phyloP scores from a whole-genome alignment of 2,113 vertebrate genomes.

The Saguinus imperator region DNA sequence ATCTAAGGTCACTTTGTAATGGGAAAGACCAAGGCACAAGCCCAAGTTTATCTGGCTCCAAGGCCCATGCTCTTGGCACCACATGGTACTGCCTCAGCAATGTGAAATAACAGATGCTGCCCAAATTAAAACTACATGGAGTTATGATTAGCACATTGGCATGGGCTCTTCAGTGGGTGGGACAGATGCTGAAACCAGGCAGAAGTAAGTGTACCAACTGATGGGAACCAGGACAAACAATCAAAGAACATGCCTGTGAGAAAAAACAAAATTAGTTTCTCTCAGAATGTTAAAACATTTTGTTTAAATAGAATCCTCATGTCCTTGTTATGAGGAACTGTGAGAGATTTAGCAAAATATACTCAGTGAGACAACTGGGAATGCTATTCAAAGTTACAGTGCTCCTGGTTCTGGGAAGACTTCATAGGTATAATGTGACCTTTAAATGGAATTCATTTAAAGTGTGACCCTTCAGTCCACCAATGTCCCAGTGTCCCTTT shows the following conservation, averaged over 20 bases:
- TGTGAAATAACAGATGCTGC: slow-evolving; percentile 41
- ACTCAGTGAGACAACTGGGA: not conserved
- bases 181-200: slow-evolving; percentile 16
- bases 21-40: not conserved
- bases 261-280: not conserved
- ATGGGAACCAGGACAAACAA: slow-evolving; percentile 43
- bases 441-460: slow-evolving; percentile 16
- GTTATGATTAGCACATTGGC: slow-evolving; percentile 15
- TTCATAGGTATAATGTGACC: not conserved
- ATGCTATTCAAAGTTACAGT: not conserved
- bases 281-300: slow-evolving; percentile 36
- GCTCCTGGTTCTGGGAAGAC: not conserved
- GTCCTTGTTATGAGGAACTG: not conserved
- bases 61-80: not conserved
- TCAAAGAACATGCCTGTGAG: not conserved
- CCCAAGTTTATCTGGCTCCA: not conserved
- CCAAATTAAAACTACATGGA: slow-evolving; percentile 38
- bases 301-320: slow-evolving; percentile 10
- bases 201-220: slow-evolving; percentile 48
- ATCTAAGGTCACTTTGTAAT: not conserved
- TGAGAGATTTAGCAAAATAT: slow-evolving; percentile 5
- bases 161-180: not conserved
- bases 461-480: not conserved
- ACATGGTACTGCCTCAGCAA: not conserved
- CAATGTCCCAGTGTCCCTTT: not conserved